Conservation (phyloP, 2,797 vertebrate genomes). For the Semaprochilodus insignis region DNA sequence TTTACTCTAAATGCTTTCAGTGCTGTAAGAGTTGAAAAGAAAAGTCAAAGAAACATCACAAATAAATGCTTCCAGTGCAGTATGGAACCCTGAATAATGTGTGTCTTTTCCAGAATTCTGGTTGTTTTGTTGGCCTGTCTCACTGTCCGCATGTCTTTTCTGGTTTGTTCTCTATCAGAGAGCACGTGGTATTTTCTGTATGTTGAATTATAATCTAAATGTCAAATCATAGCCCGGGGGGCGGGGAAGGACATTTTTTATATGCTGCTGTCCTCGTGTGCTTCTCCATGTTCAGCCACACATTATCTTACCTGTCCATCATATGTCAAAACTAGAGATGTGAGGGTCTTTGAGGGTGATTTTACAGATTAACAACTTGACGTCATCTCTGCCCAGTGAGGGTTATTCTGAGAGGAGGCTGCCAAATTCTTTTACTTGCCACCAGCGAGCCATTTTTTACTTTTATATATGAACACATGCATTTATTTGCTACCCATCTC, state of each 20-base stretch:
- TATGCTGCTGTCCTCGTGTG: constrained; percentile 26
- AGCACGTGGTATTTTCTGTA: constrained; percentile 21
- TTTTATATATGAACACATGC: background rate
- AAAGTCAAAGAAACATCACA: too few relatives aligned
- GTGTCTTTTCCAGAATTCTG: background rate
- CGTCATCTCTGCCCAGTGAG: background rate
- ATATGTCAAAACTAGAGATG: constrained; percentile 39
- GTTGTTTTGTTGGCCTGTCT: background rate
- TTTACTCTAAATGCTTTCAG: too few relatives aligned
- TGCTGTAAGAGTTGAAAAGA: too few relatives aligned
- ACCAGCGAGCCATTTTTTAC: background rate
- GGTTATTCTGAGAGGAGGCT: background rate
- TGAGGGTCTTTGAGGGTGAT: constrained; percentile 19
- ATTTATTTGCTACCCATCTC: background rate
- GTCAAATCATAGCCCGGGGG: constrained; percentile 39
- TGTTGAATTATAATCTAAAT: constrained; percentile 37
- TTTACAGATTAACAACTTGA: background rate
- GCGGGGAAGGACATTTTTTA: constrained; percentile 17
- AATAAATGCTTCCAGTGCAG: background rate
- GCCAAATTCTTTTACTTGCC: background rate
- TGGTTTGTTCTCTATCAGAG: background rate
- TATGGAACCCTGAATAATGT: background rate
- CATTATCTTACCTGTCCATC: constrained; percentile 48
- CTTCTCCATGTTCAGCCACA: constrained; percentile 38
- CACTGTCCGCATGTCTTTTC: background rate